These are phyloP conservation scores for Leontopithecus rosalia DNA, from an alignment of 2,797 vertebrate species.

Conservation along the genomic window DNA sequence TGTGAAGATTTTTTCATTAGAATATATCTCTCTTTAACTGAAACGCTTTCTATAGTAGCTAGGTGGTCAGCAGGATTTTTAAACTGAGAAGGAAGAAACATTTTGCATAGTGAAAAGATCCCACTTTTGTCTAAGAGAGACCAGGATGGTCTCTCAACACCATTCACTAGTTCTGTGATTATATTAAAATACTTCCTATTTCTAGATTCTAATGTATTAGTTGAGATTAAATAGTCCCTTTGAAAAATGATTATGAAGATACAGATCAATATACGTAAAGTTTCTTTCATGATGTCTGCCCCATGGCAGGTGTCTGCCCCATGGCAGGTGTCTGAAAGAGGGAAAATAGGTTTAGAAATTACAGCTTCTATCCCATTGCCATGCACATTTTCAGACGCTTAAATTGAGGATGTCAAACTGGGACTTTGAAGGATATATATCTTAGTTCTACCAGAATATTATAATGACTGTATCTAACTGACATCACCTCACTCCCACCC, in stretches of 20 bases:
- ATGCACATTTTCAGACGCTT: slow-evolving; percentile 35
- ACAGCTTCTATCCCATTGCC: slow-evolving; percentile 16
- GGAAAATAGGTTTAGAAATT: neutral
- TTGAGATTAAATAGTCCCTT: neutral
- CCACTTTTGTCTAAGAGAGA: neutral
- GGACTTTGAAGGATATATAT: neutral
- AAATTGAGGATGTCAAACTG: slow-evolving; percentile 20
- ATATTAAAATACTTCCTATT: neutral
- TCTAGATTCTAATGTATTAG: neutral
- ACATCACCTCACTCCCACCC: neutral
- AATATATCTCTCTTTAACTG: neutral
- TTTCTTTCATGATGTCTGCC: neutral
- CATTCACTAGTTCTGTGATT: neutral
- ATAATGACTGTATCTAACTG: slow-evolving; percentile 57
- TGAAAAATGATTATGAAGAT: neutral
- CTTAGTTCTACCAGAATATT: neutral
- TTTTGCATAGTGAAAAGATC: neutral
- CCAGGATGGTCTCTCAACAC: neutral
- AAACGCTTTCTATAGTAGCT: neutral
- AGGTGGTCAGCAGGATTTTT: neutral
- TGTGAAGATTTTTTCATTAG: neutral
- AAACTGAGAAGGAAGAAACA: neutral
- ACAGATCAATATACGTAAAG: neutral
- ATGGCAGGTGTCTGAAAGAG: neutral
- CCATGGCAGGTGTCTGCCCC: neutral